Conservation (phyloP, 2,888 invertebrate genomes). For the Drosophila testacea region DNA sequence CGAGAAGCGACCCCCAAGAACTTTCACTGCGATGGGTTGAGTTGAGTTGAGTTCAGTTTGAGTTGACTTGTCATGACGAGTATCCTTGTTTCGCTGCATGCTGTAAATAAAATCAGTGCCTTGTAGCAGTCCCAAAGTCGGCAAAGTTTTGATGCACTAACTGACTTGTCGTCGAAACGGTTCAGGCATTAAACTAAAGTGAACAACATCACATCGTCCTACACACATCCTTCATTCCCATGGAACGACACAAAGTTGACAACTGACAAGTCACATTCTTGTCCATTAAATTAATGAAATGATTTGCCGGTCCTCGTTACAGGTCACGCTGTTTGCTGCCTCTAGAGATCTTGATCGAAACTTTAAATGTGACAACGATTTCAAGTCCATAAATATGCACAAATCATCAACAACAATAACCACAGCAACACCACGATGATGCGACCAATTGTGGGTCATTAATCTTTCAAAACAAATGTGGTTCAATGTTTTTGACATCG, state of each 20-base stretch:
- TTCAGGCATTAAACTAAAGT: conserved; percentile 72
- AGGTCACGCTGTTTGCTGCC: conserved; percentile 30
- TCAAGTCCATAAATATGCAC: conserved; percentile 67
- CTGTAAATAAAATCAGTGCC: conserved; percentile 70
- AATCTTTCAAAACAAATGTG: conserved; percentile 78
- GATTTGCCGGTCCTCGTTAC: conserved; percentile 42
- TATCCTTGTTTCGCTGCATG: conserved; percentile 40
- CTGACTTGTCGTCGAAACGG: conserved; percentile 49
- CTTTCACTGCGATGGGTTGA: conserved; percentile 15
- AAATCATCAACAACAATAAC: conserved; percentile 48
- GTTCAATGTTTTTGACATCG: conserved; percentile 79
- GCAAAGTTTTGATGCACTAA: conserved; percentile 70
- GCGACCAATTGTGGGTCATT: conserved; percentile 72
- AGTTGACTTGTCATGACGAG: conserved; percentile 44
- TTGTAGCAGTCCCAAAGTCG: conserved; percentile 56
- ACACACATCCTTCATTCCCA: conserved; percentile 34
- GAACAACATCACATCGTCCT: conserved; percentile 41
- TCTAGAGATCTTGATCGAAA: conserved; percentile 41
- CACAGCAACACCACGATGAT: conserved; percentile 41
- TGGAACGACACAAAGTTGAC: conserved; percentile 70
- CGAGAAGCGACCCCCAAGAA: not conserved
- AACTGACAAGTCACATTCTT: conserved; percentile 77
- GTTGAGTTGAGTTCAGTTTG: conserved; percentile 26
- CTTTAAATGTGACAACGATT: conserved; percentile 63
- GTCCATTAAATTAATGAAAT: conserved; percentile 80